These are phyloP conservation scores for Sorex araneus DNA, from an alignment of 2,113 vertebrate genomes.

Conservation along the genomic window DNA sequence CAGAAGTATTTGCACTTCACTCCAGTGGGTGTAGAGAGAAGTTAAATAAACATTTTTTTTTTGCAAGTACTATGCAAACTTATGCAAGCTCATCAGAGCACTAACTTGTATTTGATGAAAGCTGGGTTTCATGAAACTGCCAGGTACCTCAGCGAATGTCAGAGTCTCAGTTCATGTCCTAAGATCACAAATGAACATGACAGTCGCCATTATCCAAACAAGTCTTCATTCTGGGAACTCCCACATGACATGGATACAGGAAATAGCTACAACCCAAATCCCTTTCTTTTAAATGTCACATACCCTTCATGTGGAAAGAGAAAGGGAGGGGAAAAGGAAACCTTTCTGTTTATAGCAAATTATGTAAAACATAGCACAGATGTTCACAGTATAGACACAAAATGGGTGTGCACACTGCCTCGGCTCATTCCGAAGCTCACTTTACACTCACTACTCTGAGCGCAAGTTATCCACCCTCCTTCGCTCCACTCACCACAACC, in stretches of 20 bases:
- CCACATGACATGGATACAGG: neutral
- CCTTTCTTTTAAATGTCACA: neutral
- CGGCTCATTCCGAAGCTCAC: neutral
- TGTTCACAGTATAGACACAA: neutral
- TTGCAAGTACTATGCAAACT: slow-evolving; percentile 27
- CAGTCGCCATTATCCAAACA: neutral
- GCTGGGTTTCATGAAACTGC: neutral
- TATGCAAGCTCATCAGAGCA: neutral
- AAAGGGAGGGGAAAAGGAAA: neutral
- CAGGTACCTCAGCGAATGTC: neutral
- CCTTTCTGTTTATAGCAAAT: neutral
- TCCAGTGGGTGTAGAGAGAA: neutral
- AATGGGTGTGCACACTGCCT: neutral
- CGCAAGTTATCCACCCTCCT: neutral
- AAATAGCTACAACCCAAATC: neutral
- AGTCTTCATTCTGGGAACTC: neutral
- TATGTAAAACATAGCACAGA: neutral
- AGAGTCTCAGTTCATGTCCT: too few relatives aligned
- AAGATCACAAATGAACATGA: neutral
- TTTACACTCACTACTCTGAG: neutral
- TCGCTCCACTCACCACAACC: neutral
- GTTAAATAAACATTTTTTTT: slow-evolving; percentile 1
- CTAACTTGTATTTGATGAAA: neutral
- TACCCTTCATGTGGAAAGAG: neutral
- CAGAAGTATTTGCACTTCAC: neutral